Evolutionary conservation across 2,113 vertebrate species (phyloP), one percentile per base, ranked within the genome.

Genomic region (Sinosuthora webbiana): DNA sequence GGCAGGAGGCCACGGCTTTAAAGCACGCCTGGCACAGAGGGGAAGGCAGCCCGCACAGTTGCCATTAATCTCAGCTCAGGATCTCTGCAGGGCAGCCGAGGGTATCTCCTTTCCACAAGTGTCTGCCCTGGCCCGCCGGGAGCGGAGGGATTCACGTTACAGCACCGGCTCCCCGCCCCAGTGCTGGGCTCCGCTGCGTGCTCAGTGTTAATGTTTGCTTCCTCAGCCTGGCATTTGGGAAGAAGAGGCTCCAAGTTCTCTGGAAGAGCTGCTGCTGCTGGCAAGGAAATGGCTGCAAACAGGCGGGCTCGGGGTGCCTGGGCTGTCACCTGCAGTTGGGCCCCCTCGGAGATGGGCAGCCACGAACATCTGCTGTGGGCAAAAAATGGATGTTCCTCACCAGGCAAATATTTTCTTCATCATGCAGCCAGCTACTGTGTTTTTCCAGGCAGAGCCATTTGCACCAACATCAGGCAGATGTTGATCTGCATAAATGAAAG

Each of bases 1-100:
- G 95, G 94, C 93, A 96, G 92, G 83, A 97, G 88, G 95, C 95
- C 95, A 97, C 65, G 30, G 69, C 92, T 93, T 65, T 84, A 87
- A 96, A 62, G 95, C 90, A 90, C 42, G 88, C 80, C 22, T 89
- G 49, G 5, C 69, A 90, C 91, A 79, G 95, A 94, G 90, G 69
- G 73, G 69, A 81, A 75, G 64, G 85, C 95, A 95, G 88, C 89
- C 83, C 81, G 84, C 74, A 19, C 80, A 95, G 93, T 95, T 96
- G 92, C 94, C 62, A 55, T 92, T 93, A 93, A 96, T 95, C 92
- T 97, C 83, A 91, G 92, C 77, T 53, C 88, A 78, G 12, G 8
- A 78, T 93, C 93, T 96, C 95, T 93, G 94, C 82, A 93, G 73
- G 65, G 69, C n/a, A 96, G 94, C 93, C 96, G 86, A 83, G 92